These are phyloP conservation scores for Buceros bicornis DNA, from an alignment of 2,797 vertebrate genomes.

Conservation along the genomic window DNA sequence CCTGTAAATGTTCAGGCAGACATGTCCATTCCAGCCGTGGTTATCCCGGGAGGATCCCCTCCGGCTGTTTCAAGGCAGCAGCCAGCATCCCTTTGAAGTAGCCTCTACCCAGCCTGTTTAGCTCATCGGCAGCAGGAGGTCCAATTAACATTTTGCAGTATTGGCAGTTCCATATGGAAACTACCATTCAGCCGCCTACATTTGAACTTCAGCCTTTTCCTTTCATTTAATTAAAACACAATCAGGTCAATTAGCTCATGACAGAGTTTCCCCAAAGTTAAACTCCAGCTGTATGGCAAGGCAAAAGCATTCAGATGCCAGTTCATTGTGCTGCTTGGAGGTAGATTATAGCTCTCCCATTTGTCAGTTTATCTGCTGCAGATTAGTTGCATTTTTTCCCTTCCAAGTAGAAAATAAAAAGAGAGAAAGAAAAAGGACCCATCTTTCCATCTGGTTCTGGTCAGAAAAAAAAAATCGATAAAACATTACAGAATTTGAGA, in stretches of 20 bases:
- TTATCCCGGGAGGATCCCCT: not conserved
- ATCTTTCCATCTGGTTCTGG: not conserved
- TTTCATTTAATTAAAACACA: slow-evolving; percentile 70
- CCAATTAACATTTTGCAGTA: slow-evolving; percentile 71
- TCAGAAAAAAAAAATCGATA: not conserved
- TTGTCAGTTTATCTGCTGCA: slow-evolving; percentile 6
- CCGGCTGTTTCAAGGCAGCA: slow-evolving; percentile 9
- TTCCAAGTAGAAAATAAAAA: slow-evolving; percentile 26
- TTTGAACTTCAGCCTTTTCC: slow-evolving; percentile 56
- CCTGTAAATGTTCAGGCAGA: not conserved
- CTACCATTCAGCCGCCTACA: slow-evolving; percentile 38
- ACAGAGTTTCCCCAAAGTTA: slow-evolving; percentile 58
- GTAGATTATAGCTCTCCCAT: slow-evolving; percentile 10
- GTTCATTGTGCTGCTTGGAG: slow-evolving; percentile 8
- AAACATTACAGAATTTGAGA: not conserved
- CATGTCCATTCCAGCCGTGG: fast-evolving
- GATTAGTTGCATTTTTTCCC: not conserved
- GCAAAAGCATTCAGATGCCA: slow-evolving; percentile 20
- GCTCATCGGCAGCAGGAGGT: slow-evolving; percentile 27
- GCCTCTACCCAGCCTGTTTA: slow-evolving; percentile 37
- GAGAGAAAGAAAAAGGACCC: not conserved
- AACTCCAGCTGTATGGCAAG: slow-evolving; percentile 21
- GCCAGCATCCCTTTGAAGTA: slow-evolving; percentile 14
- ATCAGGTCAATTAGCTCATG: slow-evolving; percentile 51
- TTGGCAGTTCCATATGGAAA: slow-evolving; percentile 63